Base-by-base conservation (phyloP, 2,113 vertebrate genomes). In the Carassius auratus region DNA sequence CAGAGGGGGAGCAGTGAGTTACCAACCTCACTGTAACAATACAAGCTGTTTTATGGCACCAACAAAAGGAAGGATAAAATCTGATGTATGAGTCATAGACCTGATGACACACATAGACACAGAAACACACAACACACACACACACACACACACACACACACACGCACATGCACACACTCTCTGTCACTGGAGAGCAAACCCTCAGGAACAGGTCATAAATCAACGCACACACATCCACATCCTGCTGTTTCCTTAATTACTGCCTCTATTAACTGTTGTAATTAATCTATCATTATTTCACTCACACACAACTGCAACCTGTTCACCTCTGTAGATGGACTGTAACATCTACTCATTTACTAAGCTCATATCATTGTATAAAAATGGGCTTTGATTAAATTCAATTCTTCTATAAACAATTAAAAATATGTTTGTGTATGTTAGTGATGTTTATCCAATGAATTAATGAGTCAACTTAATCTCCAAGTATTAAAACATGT, bases 11-110 rank as follows among this genome's bases (percentile, higher is more conserved):
- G 21, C 3, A 23, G 21, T 86, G 82, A 88, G 82, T 82, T 86
- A 64, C 52, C 59, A 81, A n/a, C 77, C 77, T 81, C 85, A 62
- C 71, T 64, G 62, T 88, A 71, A 86, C 71, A 81, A 84, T 88
- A 81, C 69, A 85, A 76, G 61, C 33, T 81, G 87, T 84, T 88
- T 88, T 88, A 88, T 84, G 64, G 79, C 73, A 81, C 61, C 36
- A 88, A 84, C 81, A 88, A 88, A 84, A 80, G 57, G 57, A 81
- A 61, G 80, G 80, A 84, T 81, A 57, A 71, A 79, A 84, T 86
- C 82, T 86, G 76, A 86, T 84, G 82, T 84, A 73, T 84, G 71
- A 73, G 85, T 62, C 71, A n/a, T 86, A 86, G 78, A 88, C 10
- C 79, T 84, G 82, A 86, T 33, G 38, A 76, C 42, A 38, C 26